Evolutionary conservation across 2,797 vertebrate species (phyloP), one percentile per base, ranked within the genome.

Genomic region (Sphenopsis melanotis): DNA sequence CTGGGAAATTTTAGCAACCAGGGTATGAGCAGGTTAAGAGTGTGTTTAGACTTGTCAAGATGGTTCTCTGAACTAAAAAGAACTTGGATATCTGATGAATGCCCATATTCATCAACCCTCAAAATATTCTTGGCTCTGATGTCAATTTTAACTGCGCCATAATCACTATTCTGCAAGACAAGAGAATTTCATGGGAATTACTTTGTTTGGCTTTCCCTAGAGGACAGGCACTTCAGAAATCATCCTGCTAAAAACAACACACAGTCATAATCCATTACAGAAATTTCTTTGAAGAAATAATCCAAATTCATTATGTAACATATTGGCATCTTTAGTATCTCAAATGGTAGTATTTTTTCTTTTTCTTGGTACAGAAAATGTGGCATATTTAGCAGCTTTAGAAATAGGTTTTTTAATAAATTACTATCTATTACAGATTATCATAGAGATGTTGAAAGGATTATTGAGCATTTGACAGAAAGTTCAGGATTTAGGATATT

Each of bases 241-340:
- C 19, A 42, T 69, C 37, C 41, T 76, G 15, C 61, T 69, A 39
- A 77, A 70, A 92, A 36, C 50, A 75, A 47, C 49, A 55, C 27
- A 10, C 44, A n/a, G 8, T 89, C 15, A 72, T 63, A 77, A 53
- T 32, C 42, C 15, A 6, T 64, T 72, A 47, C 4, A 69, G 52
- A 34, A 61, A 75, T 61, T 60, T 83, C 14, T 81, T 68, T 77
- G 86, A 86, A 89, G 64, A 82, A 71, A 57, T 83, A 71, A 50
- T 74, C 32, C 32, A 55, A 76, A 90, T 71, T 70, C 20, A n/a
- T 90, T 65, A 71, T 30, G 34, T 60, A 59, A 57, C 5, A 57
- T 76, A 41, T 2, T 89, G 61, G 18, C 27, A 47, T 85, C 20
- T 80, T 2, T 65, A 47, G 11, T 41, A 47, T 77, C 27, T 87